Evolutionary conservation across 2,888 invertebrate genomes (phyloP), one percentile per base, ranked within the genome.

Genomic region (Perithous albicinctus): DNA sequence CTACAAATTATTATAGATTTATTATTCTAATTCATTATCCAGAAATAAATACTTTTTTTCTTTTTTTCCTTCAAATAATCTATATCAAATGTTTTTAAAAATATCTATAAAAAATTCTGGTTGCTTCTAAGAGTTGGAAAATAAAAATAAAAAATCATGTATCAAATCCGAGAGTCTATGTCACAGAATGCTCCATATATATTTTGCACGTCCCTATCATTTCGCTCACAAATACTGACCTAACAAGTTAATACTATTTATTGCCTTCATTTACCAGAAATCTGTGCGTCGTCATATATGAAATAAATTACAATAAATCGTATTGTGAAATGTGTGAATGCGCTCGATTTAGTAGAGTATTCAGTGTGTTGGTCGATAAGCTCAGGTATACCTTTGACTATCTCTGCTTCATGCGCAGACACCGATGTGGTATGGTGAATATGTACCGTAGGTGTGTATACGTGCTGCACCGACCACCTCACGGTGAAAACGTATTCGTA

Each of bases 401-500:
- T 69, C 38, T 43, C 15, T 43, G 23, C 35, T 41, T 10, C 20
- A 35, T 23, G 67, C 51, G 35, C 64, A n/a, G 20, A 23, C 18
- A 20, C 38, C 38, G 51, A 35, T 38, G 15, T 26, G 18, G 5
- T 41, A n/a, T 32, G 20, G n/a, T n/a, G n/a, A n/a, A n/a, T n/a
- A 38, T 38, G 20, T 20, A 41, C 38, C 38, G 18, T 12, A 2
- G n/a, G 8, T 26, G 35, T 61, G 18, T 18, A 10, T 61, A 61
- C 29, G 82, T 76, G 63, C 26, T 61, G 51, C 12, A 6, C 46
- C 54, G 29, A 67, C 41, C 63, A 38, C 48, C 56, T 73, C 72
- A 56, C 54, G 15, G 64, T 51, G 84, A 85, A 82, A 77, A 84
- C 84, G 84, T 63, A 63, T 64, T 54, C 80, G 86, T 89, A 89